Evolutionary conservation across 2,888 invertebrate species (phyloP).

Genomic region (Geophilus truncorum): DNA sequence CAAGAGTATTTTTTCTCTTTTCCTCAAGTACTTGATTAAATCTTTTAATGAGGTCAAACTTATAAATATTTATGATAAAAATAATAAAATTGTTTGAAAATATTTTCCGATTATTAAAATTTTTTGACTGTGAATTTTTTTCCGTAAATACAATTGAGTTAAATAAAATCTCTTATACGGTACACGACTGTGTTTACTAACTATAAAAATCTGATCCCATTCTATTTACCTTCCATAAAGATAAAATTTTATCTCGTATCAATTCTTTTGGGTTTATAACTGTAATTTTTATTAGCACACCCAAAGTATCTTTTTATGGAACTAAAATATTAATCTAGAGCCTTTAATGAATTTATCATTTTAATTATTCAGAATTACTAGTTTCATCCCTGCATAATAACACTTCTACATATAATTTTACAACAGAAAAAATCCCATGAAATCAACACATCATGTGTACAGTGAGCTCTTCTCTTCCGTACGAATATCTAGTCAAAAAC

Average conservation of each 20-base stretch:
- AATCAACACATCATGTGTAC: too few relatives aligned
- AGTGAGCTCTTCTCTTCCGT: not conserved
- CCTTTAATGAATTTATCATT: not conserved
- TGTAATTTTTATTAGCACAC: not conserved
- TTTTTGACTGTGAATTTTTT: too few relatives aligned
- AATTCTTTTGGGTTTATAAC: not conserved
- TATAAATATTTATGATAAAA: not conserved
- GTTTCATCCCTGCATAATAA: too few relatives aligned
- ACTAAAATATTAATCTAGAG: not conserved
- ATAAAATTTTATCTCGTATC: not conserved
- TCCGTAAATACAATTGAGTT: too few relatives aligned
- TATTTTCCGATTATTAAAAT: too few relatives aligned
- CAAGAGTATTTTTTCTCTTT: not conserved
- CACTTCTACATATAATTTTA: too few relatives aligned
- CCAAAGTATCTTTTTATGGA: not conserved
- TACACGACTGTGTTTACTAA: not conserved
- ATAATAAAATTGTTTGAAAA: too few relatives aligned
- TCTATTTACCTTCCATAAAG: not conserved
- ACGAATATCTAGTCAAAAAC: not conserved
- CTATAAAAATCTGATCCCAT: not conserved
- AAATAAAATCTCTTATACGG: too few relatives aligned
- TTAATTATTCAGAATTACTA: not conserved
- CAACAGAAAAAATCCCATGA: too few relatives aligned
- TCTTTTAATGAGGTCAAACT: not conserved
- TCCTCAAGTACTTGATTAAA: not conserved